Evolutionary conservation across 2,888 invertebrate species (phyloP), one percentile per base, ranked within the genome.

Genomic region (Athalia rosae): DNA sequence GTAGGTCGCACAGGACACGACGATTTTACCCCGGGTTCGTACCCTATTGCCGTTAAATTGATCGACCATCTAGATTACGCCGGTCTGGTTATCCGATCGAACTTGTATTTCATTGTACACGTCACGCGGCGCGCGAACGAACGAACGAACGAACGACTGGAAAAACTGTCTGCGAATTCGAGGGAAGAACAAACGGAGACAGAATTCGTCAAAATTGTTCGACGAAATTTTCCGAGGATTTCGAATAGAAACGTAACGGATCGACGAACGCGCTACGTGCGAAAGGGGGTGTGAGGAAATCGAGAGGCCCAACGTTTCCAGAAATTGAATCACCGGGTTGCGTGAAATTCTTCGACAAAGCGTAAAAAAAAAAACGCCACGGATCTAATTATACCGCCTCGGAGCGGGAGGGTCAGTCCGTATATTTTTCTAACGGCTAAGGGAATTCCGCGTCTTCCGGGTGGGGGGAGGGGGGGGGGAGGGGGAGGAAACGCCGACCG

Each of bases 1-100:
- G 71, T 71, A 58, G 71, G 71, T 71, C 71, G 58, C 53, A 9
- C 11, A 15, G n/a, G 13, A 58, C 45, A 71, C 71, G 71, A 71
- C 71, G 58, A 58, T 56, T 45, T 6, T 53, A 59, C 5, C 11
- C 15, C 9, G 45, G 53, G 59, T 13, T 64, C 15, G n/a, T 13
- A 13, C 64, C 45, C 63, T 11, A 53, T 4, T 53, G 45, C 8
- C 43, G 8, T 6, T 9, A 45, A 64, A 64, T 64, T 64, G 64
- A 64, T 45, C 64, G 61, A 61, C 61, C 15, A 58, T 58, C 43
- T 43, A 50, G 71, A 58, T 28, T 71, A 71, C 28, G 41, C 53
- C 61, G 13, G 61, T 28, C 15, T 58, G n/a, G 13, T 43, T 71
- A 71, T 71, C 71, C 56, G 71, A 56, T 71, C 58, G 53, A 0